phyloP scores from a whole-genome alignment of 2,113 vertebrate genomes.

The Phaetusa simplex region DNA sequence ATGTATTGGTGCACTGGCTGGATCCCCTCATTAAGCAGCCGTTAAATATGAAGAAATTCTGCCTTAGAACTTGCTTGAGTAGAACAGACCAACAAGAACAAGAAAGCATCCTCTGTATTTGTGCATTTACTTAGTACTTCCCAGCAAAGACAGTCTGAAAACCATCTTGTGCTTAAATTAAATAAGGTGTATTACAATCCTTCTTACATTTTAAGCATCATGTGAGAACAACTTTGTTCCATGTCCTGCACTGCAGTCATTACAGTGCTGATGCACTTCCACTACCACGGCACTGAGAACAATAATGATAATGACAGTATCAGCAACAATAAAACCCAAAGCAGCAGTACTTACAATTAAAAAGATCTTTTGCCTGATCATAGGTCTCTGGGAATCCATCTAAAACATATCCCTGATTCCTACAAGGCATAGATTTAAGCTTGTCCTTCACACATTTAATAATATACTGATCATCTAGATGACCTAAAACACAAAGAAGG shows the following conservation, averaged over 20 bases:
- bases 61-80: neutral
- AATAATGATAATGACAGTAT: neutral
- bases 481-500: constrained; percentile 66
- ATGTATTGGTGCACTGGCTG: neutral
- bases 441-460: constrained; percentile 83
- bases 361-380: constrained; percentile 85
- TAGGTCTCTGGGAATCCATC: constrained; percentile 88
- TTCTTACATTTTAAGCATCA: neutral
- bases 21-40: neutral
- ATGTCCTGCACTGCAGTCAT: neutral
- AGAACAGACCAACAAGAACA: neutral
- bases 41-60: neutral
- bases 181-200: neutral
- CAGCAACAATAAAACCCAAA: neutral
- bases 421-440: constrained; percentile 86
- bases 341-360: constrained; percentile 76
- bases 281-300: neutral
- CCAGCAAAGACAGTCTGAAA: neutral
- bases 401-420: constrained; percentile 91
- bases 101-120: neutral
- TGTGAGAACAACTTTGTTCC: neutral
- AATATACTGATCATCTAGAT: constrained; percentile 79
- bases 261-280: neutral
- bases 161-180: neutral
- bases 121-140: neutral